Percentiles rank a stretch among this genome's conserved stretches.
phyloP scores from a whole-genome alignment of 1,140 invertebrate genomes.

The Drosophila equinoxialis region DNA sequence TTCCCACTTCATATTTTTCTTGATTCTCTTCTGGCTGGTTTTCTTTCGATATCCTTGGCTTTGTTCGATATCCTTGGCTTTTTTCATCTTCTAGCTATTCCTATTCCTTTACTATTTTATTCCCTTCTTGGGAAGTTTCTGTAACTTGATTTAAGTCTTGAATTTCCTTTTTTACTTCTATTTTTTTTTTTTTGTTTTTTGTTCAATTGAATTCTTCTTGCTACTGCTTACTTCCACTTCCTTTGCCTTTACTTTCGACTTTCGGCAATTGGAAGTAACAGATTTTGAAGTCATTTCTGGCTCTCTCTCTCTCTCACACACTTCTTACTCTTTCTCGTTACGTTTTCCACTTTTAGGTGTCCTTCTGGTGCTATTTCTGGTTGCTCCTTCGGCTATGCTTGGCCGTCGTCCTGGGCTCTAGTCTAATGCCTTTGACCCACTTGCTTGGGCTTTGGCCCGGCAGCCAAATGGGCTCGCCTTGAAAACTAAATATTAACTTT shows the following conservation, averaged over 20 bases:
- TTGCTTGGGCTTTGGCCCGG: conserved; percentile 10
- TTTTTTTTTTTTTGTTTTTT: conserved; percentile 28
- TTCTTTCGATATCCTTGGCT: no score
- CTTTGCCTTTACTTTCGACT: background rate
- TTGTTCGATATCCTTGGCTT: no score
- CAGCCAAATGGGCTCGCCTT: conserved; percentile 12
- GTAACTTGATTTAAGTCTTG: background rate
- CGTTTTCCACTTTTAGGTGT: background rate
- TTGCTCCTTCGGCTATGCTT: background rate
- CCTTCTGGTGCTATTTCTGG: background rate
- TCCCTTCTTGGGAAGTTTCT: background rate
- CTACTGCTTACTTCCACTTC: background rate
- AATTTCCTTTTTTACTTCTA: conserved; percentile 24
- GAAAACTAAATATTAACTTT: conserved; percentile 20
- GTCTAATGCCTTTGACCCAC: conserved; percentile 16
- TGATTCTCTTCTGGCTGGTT: no score
- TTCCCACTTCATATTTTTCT: no score
- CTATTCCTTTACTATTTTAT: conserved; percentile 17
- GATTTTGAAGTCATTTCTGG: conserved; percentile 6
- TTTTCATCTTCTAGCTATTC: background rate
- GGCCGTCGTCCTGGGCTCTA: background rate
- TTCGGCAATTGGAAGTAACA: conserved; percentile 9
- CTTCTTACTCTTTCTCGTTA: no score
- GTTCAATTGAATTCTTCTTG: conserved; percentile 13
- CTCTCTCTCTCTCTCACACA: background rate